Evolutionary conservation across 2,113 vertebrate species (phyloP).

Genomic region (Emydocephalus ijimae): DNA sequence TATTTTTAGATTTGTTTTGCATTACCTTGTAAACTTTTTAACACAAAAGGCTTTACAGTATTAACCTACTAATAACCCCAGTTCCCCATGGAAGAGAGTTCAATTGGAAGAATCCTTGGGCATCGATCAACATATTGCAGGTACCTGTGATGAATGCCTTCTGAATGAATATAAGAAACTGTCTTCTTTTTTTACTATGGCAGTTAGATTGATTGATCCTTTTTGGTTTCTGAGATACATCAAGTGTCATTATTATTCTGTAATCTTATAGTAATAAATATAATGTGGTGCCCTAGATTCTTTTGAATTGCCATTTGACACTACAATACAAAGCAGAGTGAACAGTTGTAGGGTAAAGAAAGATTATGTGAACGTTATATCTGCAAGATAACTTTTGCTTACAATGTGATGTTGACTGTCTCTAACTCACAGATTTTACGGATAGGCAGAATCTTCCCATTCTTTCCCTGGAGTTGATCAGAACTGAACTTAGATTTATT

Average conservation of each 20-base stretch:
- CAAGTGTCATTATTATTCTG: background rate
- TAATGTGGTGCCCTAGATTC: background rate
- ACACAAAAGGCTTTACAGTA: background rate
- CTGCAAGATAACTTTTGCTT: background rate
- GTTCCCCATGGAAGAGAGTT: slow-evolving; percentile 5
- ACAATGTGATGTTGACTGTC: background rate
- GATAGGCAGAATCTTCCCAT: background rate
- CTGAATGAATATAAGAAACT: background rate
- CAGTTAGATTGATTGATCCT: background rate
- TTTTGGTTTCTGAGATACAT: background rate
- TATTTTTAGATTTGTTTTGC: background rate
- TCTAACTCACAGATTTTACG: background rate
- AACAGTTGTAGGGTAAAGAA: background rate
- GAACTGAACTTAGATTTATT: background rate
- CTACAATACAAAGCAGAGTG: background rate
- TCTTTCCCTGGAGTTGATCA: background rate
- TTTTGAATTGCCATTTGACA: background rate
- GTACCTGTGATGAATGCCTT: background rate
- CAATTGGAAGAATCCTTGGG: background rate
- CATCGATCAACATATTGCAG: background rate
- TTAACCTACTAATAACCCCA: background rate
- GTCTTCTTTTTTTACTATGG: background rate
- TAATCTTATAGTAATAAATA: background rate
- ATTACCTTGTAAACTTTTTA: background rate
- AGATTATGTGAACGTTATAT: background rate